Evolutionary conservation across 2,113 vertebrate species (phyloP).

Genomic region (Macrotus californicus): DNA sequence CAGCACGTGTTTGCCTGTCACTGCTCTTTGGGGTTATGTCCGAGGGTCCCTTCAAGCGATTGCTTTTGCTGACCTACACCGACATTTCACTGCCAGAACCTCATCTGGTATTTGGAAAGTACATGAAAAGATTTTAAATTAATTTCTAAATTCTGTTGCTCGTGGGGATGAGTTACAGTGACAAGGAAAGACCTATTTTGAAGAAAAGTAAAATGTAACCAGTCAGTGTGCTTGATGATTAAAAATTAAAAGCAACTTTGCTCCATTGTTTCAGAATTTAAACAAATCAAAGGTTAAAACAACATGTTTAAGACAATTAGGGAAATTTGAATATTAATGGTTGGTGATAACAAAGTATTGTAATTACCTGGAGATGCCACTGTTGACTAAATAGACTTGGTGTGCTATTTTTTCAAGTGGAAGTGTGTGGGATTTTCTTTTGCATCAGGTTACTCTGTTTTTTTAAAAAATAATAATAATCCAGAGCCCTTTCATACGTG

Average conservation of each 20-base stretch:
- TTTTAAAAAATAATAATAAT: neutral
- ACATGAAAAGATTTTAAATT: neutral
- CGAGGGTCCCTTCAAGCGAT: neutral
- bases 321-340: neutral
- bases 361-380: neutral
- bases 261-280: neutral
- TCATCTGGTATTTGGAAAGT: conserved; percentile 24
- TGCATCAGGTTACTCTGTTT: neutral
- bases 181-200: neutral
- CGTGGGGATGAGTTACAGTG: neutral
- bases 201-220: neutral
- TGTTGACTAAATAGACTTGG: neutral
- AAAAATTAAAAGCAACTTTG: neutral
- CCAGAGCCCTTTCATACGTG: neutral
- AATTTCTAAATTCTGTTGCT: neutral
- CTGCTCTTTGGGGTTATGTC: neutral
- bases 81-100: neutral
- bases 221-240: neutral
- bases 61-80: neutral
- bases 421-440: neutral
- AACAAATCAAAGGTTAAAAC: neutral
- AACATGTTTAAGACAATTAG: neutral
- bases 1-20: neutral
- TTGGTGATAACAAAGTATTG: neutral
- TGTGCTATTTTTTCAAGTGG: neutral